Evolutionary conservation across 1,140 invertebrate species (phyloP).

Genomic region (Tetramorium parvispinum): DNA sequence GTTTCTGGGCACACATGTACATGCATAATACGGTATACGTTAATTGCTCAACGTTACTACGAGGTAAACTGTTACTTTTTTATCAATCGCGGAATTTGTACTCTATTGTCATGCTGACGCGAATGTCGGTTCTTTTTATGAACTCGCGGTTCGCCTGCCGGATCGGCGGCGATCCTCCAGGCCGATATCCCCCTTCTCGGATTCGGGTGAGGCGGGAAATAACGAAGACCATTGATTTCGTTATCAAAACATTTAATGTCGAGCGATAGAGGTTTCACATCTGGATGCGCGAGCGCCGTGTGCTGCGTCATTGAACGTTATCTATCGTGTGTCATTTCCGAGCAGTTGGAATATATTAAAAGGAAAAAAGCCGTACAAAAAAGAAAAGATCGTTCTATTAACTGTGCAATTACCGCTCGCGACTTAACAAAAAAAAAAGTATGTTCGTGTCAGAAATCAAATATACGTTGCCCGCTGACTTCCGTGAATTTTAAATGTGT

Average conservation of each 20-base stretch:
- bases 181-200: background rate
- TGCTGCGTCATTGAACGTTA: background rate
- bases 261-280: constrained; percentile 2
- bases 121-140: background rate
- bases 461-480: background rate
- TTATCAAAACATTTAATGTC: constrained; percentile 2
- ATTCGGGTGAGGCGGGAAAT: background rate
- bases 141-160: background rate
- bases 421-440: background rate
- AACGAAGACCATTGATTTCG: constrained; percentile 5
- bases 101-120: background rate
- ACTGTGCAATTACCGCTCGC: background rate
- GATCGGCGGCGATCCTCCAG: background rate
- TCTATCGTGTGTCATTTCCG: background rate
- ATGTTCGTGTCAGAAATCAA: background rate
- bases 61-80: constrained; percentile 17
- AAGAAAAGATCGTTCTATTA: background rate
- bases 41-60: background rate
- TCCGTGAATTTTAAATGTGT: constrained; percentile 13
- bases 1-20: background rate
- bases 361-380: background rate
- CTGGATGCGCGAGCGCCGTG: background rate
- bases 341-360: background rate
- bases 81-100: constrained; percentile 47
- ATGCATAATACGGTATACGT: background rate